Percentiles rank a stretch among this genome's conserved stretches.
Conservation (phyloP, 2,113 vertebrate species). For the Hydropotes inermis region DNA sequence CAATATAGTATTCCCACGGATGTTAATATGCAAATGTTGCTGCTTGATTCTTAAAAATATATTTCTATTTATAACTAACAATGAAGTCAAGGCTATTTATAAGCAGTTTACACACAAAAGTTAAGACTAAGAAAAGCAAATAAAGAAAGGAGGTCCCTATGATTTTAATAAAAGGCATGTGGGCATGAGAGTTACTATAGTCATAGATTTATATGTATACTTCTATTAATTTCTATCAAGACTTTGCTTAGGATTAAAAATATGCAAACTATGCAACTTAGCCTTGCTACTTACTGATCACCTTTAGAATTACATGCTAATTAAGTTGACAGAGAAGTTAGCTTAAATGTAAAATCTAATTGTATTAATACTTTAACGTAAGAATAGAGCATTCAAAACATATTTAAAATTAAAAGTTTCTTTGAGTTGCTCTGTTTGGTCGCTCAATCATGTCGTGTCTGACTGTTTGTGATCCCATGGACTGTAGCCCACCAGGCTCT, state of each 20-base stretch:
- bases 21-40: neutral
- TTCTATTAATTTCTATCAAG: neutral
- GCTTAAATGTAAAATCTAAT: constrained; percentile 9
- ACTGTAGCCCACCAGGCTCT: too few species aligned
- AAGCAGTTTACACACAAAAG: neutral
- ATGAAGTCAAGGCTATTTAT: neutral
- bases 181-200: neutral
- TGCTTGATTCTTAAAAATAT: neutral
- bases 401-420: neutral
- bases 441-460: too few species aligned
- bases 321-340: constrained; percentile 21
- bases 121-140: neutral
- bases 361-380: neutral
- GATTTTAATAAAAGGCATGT: neutral
- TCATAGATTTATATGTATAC: neutral
- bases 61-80: neutral
- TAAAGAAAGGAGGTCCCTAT: neutral
- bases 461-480: too few species aligned
- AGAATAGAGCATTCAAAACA: neutral
- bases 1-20: neutral
- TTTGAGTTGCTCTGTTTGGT: neutral
- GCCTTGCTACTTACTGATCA: neutral
- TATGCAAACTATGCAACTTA: neutral
- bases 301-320: neutral
- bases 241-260: neutral